Base-by-base conservation (phyloP, 1,140 invertebrate genomes). In the Mesaphorura yosii region DNA sequence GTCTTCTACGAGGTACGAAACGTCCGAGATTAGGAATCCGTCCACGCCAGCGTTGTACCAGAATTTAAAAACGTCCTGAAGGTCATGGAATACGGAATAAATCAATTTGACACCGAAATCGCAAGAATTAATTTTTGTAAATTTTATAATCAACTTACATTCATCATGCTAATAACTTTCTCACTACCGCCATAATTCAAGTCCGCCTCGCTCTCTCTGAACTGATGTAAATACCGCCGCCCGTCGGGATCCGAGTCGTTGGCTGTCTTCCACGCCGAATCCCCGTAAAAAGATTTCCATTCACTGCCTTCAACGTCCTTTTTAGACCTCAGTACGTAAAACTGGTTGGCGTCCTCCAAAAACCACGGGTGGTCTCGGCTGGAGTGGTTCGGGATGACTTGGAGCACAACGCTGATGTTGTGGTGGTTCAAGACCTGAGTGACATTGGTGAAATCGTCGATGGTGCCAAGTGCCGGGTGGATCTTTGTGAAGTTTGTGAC, bases 21-120 rank as follows among this genome's bases (percentile, higher is more conserved):
- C 78, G 46, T 79, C 75, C n/a, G 71, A 73, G 19, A 90, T 65
- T 61, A 82, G 76, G 63, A 92, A 81, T 15, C 87, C 88, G 57
- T 70, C 72, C 1, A 85, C 79, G 6, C 85, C 86, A 25, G 77
- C 70, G 19, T 76, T 67, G 20, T 87, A 55, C 76, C 86, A 86
- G 57, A 76, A 75, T 27, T 69, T 70, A 1, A 90, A 64, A 19
- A 85, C 78, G 1, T 73, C 68, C 62, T 81, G 69, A 5, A 20
- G 44, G 47, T 57, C 63, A 66, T 38, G n/a, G 64, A 59, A 54
- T n/a, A 67, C 66, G 1, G 68, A 64, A 53, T 68, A 67, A 1
- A 69, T 66, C 27, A 67, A 65, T 48, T 60, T n/a, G 47, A 57
- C 63, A 66, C 34, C 15, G 64, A 59, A 54, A n/a, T 66, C 66